Base-by-base conservation (phyloP, 2,113 vertebrate species). In the Callipepla squamata region DNA sequence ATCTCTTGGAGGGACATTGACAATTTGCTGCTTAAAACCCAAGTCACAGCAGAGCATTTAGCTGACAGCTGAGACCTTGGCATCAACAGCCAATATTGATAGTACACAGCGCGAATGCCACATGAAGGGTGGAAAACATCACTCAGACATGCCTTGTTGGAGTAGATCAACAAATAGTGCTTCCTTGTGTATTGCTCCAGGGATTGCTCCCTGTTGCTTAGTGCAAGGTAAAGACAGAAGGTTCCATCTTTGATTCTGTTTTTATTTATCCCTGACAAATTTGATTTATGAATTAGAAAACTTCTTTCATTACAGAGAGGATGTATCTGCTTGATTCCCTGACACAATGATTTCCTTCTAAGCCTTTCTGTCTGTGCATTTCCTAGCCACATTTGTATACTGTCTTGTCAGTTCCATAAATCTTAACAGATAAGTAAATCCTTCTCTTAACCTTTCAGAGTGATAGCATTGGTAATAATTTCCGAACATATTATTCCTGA, bases 361-460 rank as follows among this genome's bases (percentile, higher is more conserved):
- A 96, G 95, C 90, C 69, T 36, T 93, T 94, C 92, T 95, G 91
- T 85, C 74, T 6, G 1, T 85, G 89, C 78, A 90, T 96, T 97
- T 97, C 67, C 74, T 74, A 88, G 81, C n/a, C 80, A 66, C 32
- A 66, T 96, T 90, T 94, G 85, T 96, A 84, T 44, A 69, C 75
- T 51, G 7, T 12, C 80, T 95, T 96, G 95, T 97, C 97, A 95
- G 93, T 81, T 87, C 87, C 95, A 96, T 97, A 97, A 97, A 97
- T 98, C 96, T 97, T 84, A 85, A 85, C 9, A 96, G 96, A 96
- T 96, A 96, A 96, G 91, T 95, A 97, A 97, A 97, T 97, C 94
- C 91, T 96, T 94, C 89, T 94, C 88, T 96, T 97, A 96, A 96
- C 96, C 90, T 97, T 96, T 95, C 59, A 80, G 61, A 88, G 83